Base-by-base conservation (phyloP, 2,888 invertebrate genomes). In the Synanthedon tipuliformis region DNA sequence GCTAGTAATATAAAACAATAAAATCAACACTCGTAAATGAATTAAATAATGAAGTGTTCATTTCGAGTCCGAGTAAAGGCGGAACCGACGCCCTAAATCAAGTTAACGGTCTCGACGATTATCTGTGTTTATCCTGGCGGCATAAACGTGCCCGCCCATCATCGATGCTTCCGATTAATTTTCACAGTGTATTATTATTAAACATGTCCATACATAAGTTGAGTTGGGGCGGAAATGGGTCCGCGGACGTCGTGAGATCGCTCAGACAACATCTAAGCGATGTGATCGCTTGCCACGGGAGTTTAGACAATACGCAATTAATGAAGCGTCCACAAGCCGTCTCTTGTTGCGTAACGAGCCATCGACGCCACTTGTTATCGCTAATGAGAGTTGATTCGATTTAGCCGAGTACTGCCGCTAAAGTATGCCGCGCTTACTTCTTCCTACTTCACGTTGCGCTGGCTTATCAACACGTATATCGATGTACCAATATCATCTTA, bases 251-350 rank as follows among this genome's bases (percentile, higher is more conserved):
- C 45, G 45, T 45, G 45, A 71, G 76, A 75, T 75, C 64, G 63
- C 58, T 57, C 57, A 57, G 61, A 60, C 64, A 51, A 41, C 68
- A 78, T 77, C 78, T 67, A 56, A 48, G 59, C 67, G 71, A 78
- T 73, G 73, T 71, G 67, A 77, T 73, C 71, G 68, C 61, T 61
- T 69, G 64, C 63, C 55, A 52, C 56, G 58, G 58, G 55, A 63
- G 67, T 72, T 71, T 66, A 71, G 72, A 81, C 79, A 81, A 81
- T 81, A 75, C 72, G 66, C 74, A 78, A 82, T 81, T 82, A 83
- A 83, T 78, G 78, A 77, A 73, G 66, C 66, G 68, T 75, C 68
- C 63, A 54, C 57, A 58, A 59, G 55, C 61, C 59, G 62, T 65
- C 69, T 72, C 67, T 73, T 75, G 69, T 75, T 70, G 74, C 73